These are phyloP conservation scores for Berghia stephanieae DNA, from an alignment of 1,140 invertebrate genomes.

Conservation along the genomic window DNA sequence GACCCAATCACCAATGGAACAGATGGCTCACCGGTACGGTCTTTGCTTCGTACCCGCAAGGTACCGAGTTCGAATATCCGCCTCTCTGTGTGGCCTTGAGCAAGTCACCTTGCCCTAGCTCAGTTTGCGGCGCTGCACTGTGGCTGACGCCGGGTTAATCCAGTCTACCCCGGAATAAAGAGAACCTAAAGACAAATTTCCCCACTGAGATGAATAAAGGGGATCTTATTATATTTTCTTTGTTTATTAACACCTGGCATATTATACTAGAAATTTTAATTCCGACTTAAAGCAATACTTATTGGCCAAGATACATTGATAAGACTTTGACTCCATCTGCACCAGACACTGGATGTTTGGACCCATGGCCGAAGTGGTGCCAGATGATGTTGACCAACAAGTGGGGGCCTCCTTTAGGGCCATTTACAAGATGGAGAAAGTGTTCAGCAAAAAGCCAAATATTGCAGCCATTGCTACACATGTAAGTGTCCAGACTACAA, in stretches of 20 bases:
- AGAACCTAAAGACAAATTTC: too few relatives aligned
- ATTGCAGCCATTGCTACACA: constrained; percentile 19
- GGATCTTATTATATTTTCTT: neutral
- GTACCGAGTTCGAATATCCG: too few relatives aligned
- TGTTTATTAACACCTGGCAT: neutral
- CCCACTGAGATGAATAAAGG: too few relatives aligned
- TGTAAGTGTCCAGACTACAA: neutral
- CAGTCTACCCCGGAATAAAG: too few relatives aligned
- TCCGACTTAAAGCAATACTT: neutral
- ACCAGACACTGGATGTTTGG: constrained; percentile 30
- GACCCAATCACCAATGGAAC: neutral
- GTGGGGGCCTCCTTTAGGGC: constrained; percentile 26
- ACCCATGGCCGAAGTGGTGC: constrained; percentile 25
- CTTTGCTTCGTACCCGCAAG: too few relatives aligned
- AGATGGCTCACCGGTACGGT: too few relatives aligned
- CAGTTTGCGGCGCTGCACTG: too few relatives aligned
- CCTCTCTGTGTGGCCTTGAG: too few relatives aligned
- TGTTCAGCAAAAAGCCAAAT: constrained; percentile 12
- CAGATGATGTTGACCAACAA: constrained; percentile 19
- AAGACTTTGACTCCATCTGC: neutral
- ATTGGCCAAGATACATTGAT: neutral
- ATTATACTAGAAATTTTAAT: neutral
- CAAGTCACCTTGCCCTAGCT: neutral
- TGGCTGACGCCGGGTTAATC: too few relatives aligned
- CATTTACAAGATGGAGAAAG: constrained; percentile 29